phyloP scores from a whole-genome alignment of 2,888 invertebrate species.

The Graphium colonna region DNA sequence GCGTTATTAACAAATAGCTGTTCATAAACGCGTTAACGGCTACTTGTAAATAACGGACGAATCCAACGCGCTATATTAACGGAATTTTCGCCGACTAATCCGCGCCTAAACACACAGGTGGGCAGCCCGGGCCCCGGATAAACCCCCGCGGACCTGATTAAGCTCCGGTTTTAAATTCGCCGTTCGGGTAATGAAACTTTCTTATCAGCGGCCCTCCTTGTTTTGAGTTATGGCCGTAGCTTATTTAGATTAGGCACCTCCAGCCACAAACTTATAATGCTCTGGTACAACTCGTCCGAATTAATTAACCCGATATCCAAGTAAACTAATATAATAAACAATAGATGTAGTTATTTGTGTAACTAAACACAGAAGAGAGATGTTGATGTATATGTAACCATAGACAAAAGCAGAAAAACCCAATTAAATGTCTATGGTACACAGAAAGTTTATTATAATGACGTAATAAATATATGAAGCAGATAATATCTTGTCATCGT shows the following conservation, averaged over 20 bases:
- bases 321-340: background rate
- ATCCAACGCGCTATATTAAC: constrained; percentile 63
- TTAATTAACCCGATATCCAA: constrained; percentile 6
- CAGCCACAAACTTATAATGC: constrained; percentile 41
- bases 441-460: background rate
- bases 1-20: background rate
- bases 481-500: background rate
- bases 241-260: constrained; percentile 44
- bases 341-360: background rate
- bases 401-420: too few relatives aligned
- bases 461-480: background rate
- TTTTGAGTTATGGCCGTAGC: constrained; percentile 69
- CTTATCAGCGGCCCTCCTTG: constrained; percentile 70
- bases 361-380: too few relatives aligned
- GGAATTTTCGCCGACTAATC: constrained; percentile 69
- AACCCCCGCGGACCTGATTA: constrained; percentile 67
- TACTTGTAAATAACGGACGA: too few relatives aligned
- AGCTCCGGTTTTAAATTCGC: constrained; percentile 74
- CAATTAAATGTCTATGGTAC: background rate
- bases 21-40: constrained; percentile 35
- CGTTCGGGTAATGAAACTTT: constrained; percentile 77
- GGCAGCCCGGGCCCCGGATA: constrained; percentile 45
- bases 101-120: constrained; percentile 72
- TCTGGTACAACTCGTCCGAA: constrained; percentile 31
- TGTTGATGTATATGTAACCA: background rate